Evolutionary conservation across 2,113 vertebrate genomes (phyloP).

Genomic region (Calidris pygmaea): DNA sequence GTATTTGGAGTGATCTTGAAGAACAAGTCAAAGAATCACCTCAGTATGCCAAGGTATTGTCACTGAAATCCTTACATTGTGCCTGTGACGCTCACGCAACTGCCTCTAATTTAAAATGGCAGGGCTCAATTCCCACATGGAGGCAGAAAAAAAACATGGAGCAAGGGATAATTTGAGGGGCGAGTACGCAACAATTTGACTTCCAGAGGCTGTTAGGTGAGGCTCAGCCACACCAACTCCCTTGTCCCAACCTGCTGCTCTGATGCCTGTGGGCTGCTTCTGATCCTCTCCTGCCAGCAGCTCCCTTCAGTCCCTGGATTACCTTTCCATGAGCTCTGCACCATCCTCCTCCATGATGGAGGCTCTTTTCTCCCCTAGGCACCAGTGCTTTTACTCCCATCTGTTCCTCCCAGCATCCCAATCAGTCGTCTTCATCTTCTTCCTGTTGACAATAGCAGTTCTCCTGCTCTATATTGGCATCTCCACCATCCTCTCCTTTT

Average conservation of each 20-base stretch:
- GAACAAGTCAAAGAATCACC: neutral
- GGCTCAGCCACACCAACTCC: neutral
- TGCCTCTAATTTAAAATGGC: neutral
- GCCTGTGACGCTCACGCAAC: neutral
- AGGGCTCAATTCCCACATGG: neutral
- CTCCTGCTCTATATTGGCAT: neutral
- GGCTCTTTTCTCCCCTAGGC: neutral
- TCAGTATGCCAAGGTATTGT: neutral
- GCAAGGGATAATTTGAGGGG: neutral
- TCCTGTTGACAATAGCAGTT: fast-evolving
- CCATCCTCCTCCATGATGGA: neutral
- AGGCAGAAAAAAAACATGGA: neutral
- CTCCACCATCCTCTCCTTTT: neutral
- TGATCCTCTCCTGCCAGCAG: fast-evolving
- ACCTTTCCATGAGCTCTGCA: neutral
- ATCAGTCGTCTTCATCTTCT: neutral
- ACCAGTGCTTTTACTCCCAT: neutral
- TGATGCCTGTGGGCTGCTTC: neutral
- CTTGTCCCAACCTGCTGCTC: neutral
- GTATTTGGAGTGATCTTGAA: neutral
- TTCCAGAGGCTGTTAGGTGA: neutral
- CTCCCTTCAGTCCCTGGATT: neutral
- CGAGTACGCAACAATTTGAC: neutral
- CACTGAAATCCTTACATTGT: neutral
- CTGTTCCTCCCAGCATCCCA: neutral